Evolutionary conservation across 2,113 vertebrate species (phyloP).

Genomic region (Acrocephalus arundinaceus): DNA sequence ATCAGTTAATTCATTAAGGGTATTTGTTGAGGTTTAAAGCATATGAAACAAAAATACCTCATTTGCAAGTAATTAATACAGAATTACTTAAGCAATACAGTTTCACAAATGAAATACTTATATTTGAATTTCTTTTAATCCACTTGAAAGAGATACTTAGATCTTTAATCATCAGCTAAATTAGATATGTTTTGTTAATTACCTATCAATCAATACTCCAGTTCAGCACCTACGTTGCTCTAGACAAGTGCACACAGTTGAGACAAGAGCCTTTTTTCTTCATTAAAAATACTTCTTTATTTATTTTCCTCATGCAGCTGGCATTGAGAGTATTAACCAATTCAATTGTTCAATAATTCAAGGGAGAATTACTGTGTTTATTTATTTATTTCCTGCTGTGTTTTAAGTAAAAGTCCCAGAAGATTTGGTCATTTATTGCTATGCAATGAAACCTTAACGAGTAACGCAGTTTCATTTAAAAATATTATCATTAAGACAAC

Average conservation of each 20-base stretch:
- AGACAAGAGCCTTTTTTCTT: background rate
- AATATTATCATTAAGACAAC: background rate
- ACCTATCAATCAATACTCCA: conserved; percentile 70
- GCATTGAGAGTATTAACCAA: background rate
- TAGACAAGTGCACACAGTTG: background rate
- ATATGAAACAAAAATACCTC: conserved; percentile 67
- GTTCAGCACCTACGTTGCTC: conserved; percentile 33
- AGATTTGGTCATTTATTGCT: background rate
- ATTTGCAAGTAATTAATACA: conserved; percentile 79
- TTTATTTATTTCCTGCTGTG: background rate
- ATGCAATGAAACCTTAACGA: background rate
- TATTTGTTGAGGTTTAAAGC: conserved; percentile 71
- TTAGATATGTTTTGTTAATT: conserved; percentile 79
- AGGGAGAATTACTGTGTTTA: background rate
- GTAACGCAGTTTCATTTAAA: background rate
- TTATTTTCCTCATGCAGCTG: conserved; percentile 47
- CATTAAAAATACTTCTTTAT: conserved; percentile 11
- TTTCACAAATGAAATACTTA: conserved; percentile 70
- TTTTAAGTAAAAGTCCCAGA: background rate
- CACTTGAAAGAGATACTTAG: conserved; percentile 72
- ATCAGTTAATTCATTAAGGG: conserved; percentile 74
- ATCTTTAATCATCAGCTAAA: conserved; percentile 77
- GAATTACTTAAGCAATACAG: conserved; percentile 73
- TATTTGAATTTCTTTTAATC: conserved; percentile 77
- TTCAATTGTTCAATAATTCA: conserved; percentile 58